Evolutionary conservation across 2,113 vertebrate genomes (phyloP).

Genomic region (Misgurnus mizolepis): DNA sequence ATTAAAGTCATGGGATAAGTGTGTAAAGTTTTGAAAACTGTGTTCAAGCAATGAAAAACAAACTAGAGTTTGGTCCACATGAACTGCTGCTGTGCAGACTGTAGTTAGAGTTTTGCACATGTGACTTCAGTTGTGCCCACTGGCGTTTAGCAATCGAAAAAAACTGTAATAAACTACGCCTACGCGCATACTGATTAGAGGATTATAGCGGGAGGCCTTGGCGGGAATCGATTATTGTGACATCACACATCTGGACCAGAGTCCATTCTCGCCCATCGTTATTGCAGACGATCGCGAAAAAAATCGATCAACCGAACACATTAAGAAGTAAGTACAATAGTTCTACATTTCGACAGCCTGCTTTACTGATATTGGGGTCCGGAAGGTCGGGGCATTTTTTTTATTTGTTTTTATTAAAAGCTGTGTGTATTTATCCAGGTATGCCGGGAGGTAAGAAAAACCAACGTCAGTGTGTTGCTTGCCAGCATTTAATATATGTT

Average conservation of each 20-base stretch:
- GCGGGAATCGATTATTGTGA: slow-evolving; percentile 4
- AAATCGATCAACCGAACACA: not conserved
- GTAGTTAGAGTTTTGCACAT: too few relatives aligned
- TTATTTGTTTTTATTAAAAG: slow-evolving; percentile 1
- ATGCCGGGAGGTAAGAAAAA: slow-evolving; percentile 4
- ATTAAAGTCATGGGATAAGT: too few relatives aligned
- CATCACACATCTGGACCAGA: not conserved
- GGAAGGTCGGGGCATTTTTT: slow-evolving; percentile 3
- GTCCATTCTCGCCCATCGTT: not conserved
- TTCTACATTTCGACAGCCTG: slow-evolving; percentile 1
- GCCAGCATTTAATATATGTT: slow-evolving; percentile 10
- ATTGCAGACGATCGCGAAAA: not conserved
- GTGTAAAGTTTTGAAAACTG: too few relatives aligned
- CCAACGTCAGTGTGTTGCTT: slow-evolving; percentile 8
- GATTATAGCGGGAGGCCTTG: not conserved
- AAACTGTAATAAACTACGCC: not conserved
- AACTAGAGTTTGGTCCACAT: too few relatives aligned
- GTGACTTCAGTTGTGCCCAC: too few relatives aligned
- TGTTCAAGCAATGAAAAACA: too few relatives aligned
- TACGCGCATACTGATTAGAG: slow-evolving; percentile 7
- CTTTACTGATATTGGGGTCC: too few relatives aligned
- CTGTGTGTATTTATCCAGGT: not conserved
- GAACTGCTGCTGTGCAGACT: too few relatives aligned
- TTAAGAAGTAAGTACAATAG: slow-evolving; percentile 13
- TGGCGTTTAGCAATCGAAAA: too few relatives aligned